Conservation (phyloP, 1,140 invertebrate species). For the Diorhabda carinulata region DNA sequence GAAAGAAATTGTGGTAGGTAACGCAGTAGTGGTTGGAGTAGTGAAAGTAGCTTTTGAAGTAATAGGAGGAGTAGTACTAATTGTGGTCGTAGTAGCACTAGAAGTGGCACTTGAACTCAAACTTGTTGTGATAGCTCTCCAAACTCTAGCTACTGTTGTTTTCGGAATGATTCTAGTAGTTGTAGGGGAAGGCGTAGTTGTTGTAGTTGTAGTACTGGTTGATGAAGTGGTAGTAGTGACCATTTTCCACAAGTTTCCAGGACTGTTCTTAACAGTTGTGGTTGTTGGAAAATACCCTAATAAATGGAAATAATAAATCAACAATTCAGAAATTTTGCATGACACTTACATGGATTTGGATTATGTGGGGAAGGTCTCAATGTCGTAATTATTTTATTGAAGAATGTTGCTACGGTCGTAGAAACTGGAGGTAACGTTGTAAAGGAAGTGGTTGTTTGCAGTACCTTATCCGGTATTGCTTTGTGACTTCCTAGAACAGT, state of each 20-base stretch:
- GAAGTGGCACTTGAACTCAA: constrained; percentile 10
- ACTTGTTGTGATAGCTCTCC: constrained; percentile 24
- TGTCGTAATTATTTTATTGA: neutral
- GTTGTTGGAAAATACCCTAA: constrained; percentile 27
- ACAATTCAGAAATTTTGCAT: neutral
- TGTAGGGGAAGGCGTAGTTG: constrained; percentile 37
- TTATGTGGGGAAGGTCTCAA: neutral
- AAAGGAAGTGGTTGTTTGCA: constrained; percentile 31
- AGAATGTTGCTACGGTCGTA: constrained; percentile 11
- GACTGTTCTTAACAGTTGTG: constrained; percentile 19
- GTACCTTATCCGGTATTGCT: constrained; percentile 49
- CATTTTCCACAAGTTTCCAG: constrained; percentile 30
- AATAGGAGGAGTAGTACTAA: constrained; percentile 40
- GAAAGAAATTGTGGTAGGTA: constrained; percentile 12
- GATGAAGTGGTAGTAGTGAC: constrained; percentile 44
- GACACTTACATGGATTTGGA: constrained; percentile 4
- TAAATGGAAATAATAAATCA: neutral
- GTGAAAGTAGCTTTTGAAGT: constrained; percentile 9
- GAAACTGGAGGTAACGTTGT: constrained; percentile 24
- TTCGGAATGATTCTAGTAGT: constrained; percentile 50
- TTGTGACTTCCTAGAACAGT: constrained; percentile 59
- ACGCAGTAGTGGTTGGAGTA: constrained; percentile 31
- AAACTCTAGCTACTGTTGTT: constrained; percentile 32
- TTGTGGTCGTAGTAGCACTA: constrained; percentile 42
- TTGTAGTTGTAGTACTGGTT: constrained; percentile 51